phyloP scores from a whole-genome alignment of 1,140 invertebrate species.

The Papilio xuthus region DNA sequence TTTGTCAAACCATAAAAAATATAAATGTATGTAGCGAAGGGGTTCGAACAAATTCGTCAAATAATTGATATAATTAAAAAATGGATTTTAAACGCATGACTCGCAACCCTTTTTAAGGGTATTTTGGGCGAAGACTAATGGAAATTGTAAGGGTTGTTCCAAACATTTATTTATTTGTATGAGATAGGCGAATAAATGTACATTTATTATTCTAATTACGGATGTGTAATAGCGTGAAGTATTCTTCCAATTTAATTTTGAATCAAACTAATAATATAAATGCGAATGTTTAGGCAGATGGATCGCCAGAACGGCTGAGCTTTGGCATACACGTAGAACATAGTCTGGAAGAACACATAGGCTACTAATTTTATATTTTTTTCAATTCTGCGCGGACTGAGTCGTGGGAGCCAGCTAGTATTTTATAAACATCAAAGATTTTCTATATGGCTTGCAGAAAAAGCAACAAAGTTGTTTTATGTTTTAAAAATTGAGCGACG shows the following conservation, averaged over 20 bases:
- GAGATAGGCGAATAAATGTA: slow-evolving; percentile 12
- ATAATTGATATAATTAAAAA: slow-evolving; percentile 41
- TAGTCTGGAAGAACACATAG: no score
- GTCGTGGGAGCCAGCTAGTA: no score
- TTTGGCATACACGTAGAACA: no score
- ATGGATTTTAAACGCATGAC: slow-evolving; percentile 34
- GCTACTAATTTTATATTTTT: no score
- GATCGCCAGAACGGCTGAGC: no score
- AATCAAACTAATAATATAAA: no score
- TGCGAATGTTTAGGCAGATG: no score
- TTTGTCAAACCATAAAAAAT: slow-evolving; percentile 26
- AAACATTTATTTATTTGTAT: slow-evolving; percentile 24
- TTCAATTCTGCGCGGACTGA: no score
- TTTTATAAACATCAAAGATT: not conserved
- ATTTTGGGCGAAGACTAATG: slow-evolving; percentile 5
- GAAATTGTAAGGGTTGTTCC: slow-evolving; percentile 1
- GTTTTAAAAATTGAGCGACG: no score
- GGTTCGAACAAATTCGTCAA: slow-evolving; percentile 10
- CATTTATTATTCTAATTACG: slow-evolving; percentile 6
- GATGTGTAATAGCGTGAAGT: no score
- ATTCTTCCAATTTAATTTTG: not conserved
- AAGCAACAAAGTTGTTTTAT: no score
- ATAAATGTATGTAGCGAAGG: slow-evolving; percentile 28
- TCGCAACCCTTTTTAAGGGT: slow-evolving; percentile 8
- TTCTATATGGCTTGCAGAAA: not conserved